A percentile compares a stretch with the other conserved stretches of the same genome.
phyloP scores from a whole-genome alignment of 1,140 invertebrate genomes.

The Brachionus paranguensis region DNA sequence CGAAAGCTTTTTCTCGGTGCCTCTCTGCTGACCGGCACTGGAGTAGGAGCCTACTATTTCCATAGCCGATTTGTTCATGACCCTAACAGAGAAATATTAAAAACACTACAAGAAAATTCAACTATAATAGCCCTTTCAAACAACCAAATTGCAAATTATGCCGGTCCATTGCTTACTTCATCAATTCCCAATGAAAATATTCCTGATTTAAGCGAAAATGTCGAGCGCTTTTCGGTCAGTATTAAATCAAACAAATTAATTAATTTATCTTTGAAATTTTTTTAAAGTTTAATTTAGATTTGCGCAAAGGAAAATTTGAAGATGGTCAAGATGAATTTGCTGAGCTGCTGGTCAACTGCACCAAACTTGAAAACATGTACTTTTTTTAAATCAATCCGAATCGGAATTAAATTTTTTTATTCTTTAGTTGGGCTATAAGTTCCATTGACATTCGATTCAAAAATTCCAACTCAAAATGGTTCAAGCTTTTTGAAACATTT shows the following conservation, averaged over 20 bases:
- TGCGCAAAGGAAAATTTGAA: neutral
- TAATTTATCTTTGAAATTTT: neutral
- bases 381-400: neutral
- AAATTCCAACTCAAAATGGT: neutral
- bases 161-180: neutral
- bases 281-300: neutral
- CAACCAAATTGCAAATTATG: neutral
- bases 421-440: conserved; percentile 8
- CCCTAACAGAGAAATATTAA: neutral
- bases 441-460: conserved; percentile 15
- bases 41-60: neutral
- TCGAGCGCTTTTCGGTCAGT: neutral
- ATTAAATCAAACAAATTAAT: neutral
- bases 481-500: neutral
- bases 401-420: neutral
- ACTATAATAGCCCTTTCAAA: neutral
- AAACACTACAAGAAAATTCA: neutral
- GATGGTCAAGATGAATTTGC: neutral
- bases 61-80: neutral
- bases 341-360: neutral
- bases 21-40: neutral
- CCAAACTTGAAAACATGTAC: neutral
- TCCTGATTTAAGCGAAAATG: neutral
- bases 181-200: neutral
- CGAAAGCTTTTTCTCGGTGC: neutral